Base-by-base conservation (phyloP, 2,797 vertebrate genomes). In the Bufotes viridis region DNA sequence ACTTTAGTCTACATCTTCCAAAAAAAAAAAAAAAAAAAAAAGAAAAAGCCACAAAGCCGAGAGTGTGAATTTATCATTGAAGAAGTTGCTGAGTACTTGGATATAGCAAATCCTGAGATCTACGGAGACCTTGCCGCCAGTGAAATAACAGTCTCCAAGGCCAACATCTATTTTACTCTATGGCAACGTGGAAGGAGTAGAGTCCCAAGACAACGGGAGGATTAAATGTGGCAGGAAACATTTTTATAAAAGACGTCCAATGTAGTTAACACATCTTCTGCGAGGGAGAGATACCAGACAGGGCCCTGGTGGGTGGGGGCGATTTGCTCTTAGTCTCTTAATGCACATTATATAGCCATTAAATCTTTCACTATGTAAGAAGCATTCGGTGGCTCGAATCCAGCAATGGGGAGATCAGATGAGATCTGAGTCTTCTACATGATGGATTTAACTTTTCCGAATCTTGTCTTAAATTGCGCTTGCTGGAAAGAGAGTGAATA, bases 371-470 rank as follows among this genome's bases (percentile, higher is more conserved):
- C 26, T 15, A 24, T 58, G 20, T 34, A 58, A 72, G 20, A 81
- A 70, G 55, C 65, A 67, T 85, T 80, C 15, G 9, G n/a, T 15
- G 42, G 26, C 17, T 3, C 9, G 22, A 14, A 22, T 57, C 63
- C 82, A 89, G 58, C 12, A 76, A 58, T 85, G 78, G 58, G 26
- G 67, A 11, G 60, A 74, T 80, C 83, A 65, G 22, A 34, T 80
- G 74, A 80, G 63, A 63, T 65, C 69, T 65, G 18, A 63, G 58
- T 78, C 78, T 82, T 83, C 12, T 67, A 24, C 7, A 49, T 9
- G 78, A 85, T 88, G 81, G 85, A 85, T 85, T 81, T 88, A 85
- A 60, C 67, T 63, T 85, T 70, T 58, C 82, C n/a, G n/a, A 55
- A 60, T 51, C 29, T 60, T 51, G 58, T 42, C 22, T 26, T 74